Evolutionary conservation across 1,140 invertebrate species (phyloP), one percentile per base, ranked within the genome.

Genomic region (Sinella curviseta): DNA sequence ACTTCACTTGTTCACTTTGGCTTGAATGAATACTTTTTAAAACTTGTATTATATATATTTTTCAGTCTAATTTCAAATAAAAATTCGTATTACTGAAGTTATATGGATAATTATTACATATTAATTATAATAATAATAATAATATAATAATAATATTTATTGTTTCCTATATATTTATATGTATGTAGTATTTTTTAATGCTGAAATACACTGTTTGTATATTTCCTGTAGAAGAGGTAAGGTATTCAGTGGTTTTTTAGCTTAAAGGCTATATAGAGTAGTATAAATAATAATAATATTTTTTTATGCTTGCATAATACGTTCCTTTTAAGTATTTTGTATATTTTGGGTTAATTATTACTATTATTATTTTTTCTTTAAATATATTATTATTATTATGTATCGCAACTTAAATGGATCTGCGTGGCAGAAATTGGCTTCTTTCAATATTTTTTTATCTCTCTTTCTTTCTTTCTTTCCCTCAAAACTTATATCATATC

Each of bases 1-100:
- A 70, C 65, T 70, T 70, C 26, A 70, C 65, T 70, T 70, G 65
- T 70, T 70, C 65, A 70, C 65, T 70, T 70, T 70, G 65, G 65
- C 65, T 70, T 70, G 28, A 33, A 70, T 70, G 65, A 70, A 70
- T 70, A 70, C 65, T 70, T 70, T 70, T 70, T 70, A 70, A 31
- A 70, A 33, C 12, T 33, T 31, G 12, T 31, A 70, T 4, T 26
- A n/a, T 26, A 26, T 14, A 17, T 65, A 65, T 70, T 70, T 31
- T 33, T 70, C 65, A 70, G 65, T 70, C 65, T 70, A 70, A 70
- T 70, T 70, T 70, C 65, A 70, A 70, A 70, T 33, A 70, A 70
- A 70, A 70, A 77, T 77, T 67, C 36, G 36, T 76, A 36, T 39
- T 76, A 36, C n/a, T 39, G n/a, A 30, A 33, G 17, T 28, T 24